Evolutionary conservation across 2,797 vertebrate genomes (phyloP), one percentile per base, ranked within the genome.

Genomic region (Fratercula arctica): DNA sequence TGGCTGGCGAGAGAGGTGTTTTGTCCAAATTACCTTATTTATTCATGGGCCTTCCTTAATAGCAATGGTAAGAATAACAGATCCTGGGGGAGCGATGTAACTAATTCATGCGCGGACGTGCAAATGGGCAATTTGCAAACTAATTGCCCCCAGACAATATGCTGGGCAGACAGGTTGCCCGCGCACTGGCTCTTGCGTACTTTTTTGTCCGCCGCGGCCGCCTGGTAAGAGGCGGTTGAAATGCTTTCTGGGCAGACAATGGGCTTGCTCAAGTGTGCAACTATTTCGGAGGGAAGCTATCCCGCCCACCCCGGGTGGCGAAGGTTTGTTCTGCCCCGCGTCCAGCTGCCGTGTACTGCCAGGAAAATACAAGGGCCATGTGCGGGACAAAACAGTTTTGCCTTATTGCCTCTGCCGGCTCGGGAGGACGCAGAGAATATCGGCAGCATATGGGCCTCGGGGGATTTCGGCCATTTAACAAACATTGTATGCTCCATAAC

Each of bases 391-490:
- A 98, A 97, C 97, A 89, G 82, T 95, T 96, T 95, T 96, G 95
- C 97, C 97, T 97, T 93, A 86, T 95, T 98, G 97, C 97, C 98
- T 95, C 96, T 63, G 94, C 88, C 74, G 86, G 93, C 93, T 95
- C 78, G 69, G 96, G 95, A 96, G 96, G 95, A 97, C 25, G 54
- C 88, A 66, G 80, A 48, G 91, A 94, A 93, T 94, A 96, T 96
- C 96, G 86, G 94, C 95, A 98, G 97, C 98, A 98, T 98, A 98
- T 98, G 99, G 98, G 96, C 97, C 97, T 97, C 96, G 5, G 91
- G 97, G 97, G 98, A 94, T 85, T 95, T 89, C 94, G 91, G 96
- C 95, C 94, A 95, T 98, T 98, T 98, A 96, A 97, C 96, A 96
- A 97, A 97, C 97, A 97, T 97, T 97, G 97, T 95, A 95, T 96